These are phyloP conservation scores for Lithobius niger DNA, from an alignment of 1,140 invertebrate species.

Conservation along the genomic window DNA sequence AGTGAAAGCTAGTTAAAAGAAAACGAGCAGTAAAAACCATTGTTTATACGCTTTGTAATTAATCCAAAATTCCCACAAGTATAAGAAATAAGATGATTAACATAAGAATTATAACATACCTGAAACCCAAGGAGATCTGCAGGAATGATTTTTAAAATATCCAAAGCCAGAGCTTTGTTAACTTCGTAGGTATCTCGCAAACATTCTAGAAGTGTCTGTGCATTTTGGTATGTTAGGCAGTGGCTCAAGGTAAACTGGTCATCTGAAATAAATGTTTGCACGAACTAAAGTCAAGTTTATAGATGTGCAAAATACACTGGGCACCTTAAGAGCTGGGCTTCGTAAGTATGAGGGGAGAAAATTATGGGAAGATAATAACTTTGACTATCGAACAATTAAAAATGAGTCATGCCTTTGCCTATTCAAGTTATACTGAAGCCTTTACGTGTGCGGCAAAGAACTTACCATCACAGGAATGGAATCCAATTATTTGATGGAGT, in stretches of 20 bases:
- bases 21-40: too few species aligned
- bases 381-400: too few species aligned
- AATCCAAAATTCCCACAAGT: neutral
- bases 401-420: too few species aligned
- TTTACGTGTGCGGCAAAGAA: constrained; percentile 9
- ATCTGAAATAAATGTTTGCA: too few species aligned
- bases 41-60: too few species aligned
- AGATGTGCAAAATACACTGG: too few species aligned
- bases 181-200: constrained; percentile 63
- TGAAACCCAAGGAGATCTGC: constrained; percentile 9
- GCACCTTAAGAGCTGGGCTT: too few species aligned
- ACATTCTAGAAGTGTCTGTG: constrained; percentile 40
- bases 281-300: too few species aligned
- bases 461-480: constrained; percentile 13
- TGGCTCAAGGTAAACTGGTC: constrained; percentile 12
- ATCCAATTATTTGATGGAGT: constrained; percentile 15
- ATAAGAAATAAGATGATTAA: neutral
- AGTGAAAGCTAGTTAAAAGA: too few species aligned
- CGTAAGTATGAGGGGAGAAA: too few species aligned
- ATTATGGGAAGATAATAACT: too few species aligned
- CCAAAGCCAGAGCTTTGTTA: constrained; percentile 52
- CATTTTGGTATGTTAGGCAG: constrained; percentile 22
- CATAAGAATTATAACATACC: neutral
- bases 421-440: neutral
- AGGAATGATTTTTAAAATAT: constrained; percentile 35